Conservation (phyloP, 2,113 vertebrate genomes). For the Bufo bufo region DNA sequence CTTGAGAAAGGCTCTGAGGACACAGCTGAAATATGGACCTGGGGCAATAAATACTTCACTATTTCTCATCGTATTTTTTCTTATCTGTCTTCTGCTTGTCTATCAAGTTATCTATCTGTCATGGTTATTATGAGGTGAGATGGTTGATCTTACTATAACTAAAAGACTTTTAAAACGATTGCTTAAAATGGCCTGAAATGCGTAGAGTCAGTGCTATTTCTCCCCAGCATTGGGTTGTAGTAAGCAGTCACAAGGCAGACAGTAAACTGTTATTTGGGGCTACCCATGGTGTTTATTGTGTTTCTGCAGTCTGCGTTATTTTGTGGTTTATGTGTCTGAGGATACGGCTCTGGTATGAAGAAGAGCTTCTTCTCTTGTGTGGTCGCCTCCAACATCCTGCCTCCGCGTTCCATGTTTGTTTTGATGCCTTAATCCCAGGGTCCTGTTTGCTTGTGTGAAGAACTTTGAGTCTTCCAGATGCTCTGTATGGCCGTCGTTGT, state of each 20-base stretch:
- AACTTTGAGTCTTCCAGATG: conserved; percentile 39
- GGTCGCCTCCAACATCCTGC: conserved; percentile 44
- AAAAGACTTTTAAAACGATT: background rate
- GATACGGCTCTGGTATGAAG: background rate
- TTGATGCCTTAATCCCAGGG: conserved; percentile 49
- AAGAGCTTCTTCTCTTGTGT: conserved; percentile 43
- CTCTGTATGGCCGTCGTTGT: conserved; percentile 24
- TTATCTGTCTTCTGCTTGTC: background rate
- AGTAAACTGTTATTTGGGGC: background rate
- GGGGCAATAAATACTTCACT: too few species aligned
- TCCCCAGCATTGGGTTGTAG: background rate
- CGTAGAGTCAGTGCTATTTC: background rate
- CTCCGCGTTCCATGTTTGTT: conserved; percentile 51
- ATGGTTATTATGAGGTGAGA: background rate
- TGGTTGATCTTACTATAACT: background rate
- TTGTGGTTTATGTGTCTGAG: conserved; percentile 4
- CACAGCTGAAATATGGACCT: too few species aligned
- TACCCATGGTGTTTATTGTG: conserved; percentile 6
- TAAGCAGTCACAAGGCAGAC: background rate
- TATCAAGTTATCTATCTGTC: background rate
- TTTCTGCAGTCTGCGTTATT: conserved; percentile 4
- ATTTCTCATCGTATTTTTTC: too few species aligned
- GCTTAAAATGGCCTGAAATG: background rate
- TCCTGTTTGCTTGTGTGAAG: conserved; percentile 40
- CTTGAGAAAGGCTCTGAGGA: too few species aligned